Evolutionary conservation across 2,888 invertebrate species (phyloP).

Genomic region (Drosophila macrospina): DNA sequence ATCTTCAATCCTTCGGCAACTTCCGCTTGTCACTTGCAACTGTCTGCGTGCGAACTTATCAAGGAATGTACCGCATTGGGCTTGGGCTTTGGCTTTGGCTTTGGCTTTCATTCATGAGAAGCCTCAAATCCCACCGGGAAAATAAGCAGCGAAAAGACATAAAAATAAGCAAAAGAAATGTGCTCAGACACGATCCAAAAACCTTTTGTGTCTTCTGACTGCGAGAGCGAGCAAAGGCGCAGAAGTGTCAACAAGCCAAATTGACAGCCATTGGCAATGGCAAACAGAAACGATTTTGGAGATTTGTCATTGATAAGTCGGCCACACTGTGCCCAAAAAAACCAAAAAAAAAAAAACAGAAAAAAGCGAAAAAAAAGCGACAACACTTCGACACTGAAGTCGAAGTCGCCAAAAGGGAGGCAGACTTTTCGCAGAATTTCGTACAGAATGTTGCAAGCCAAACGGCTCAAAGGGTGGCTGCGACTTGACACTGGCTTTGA

Average conservation of each 20-base stretch:
- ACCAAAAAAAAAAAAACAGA: background rate
- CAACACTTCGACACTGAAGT: background rate
- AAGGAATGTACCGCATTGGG: slow-evolving; percentile 43
- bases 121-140: slow-evolving; percentile 75
- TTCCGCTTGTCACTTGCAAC: slow-evolving; percentile 72
- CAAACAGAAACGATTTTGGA: slow-evolving; percentile 78
- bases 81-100: slow-evolving; percentile 34
- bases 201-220: slow-evolving; percentile 53
- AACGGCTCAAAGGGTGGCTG: slow-evolving; percentile 33
- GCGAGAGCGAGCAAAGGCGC: slow-evolving; percentile 55
- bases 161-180: slow-evolving; percentile 46
- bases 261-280: slow-evolving; percentile 73
- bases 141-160: slow-evolving; percentile 65
- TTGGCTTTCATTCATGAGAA: slow-evolving; percentile 75
- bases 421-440: slow-evolving; percentile 68
- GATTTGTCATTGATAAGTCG: slow-evolving; percentile 81
- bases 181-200: slow-evolving; percentile 53
- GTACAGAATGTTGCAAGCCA: slow-evolving; percentile 34
- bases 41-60: slow-evolving; percentile 39
- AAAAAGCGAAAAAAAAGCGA: background rate
- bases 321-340: slow-evolving; percentile 55
- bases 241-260: slow-evolving; percentile 79
- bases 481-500: slow-evolving; percentile 16
- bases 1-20: slow-evolving; percentile 53
- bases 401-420: slow-evolving; percentile 45